These are phyloP conservation scores for Bufotes viridis DNA, from an alignment of 2,797 vertebrate species.

Conservation along the genomic window DNA sequence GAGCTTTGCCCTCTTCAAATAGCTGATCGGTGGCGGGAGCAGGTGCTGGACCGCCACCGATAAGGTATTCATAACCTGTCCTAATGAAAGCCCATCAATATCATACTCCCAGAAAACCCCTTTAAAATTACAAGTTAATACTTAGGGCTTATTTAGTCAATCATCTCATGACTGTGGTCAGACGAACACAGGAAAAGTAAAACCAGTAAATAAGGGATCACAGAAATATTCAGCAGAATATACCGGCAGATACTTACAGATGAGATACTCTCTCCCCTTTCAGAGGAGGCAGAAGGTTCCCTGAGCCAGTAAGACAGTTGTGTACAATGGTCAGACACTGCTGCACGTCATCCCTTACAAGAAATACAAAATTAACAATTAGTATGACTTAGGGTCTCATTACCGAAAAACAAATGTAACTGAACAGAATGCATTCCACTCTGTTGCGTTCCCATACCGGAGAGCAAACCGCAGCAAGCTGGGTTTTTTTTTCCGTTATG, in stretches of 20 bases:
- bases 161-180: background rate
- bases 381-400: background rate
- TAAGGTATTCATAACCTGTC: no score
- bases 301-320: constrained; percentile 94
- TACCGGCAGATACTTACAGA: constrained; percentile 79
- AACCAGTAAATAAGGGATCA: background rate
- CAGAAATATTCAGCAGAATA: background rate
- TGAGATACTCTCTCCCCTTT: constrained; percentile 88
- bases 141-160: background rate
- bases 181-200: background rate
- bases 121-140: no score
- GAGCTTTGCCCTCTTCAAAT: no score
- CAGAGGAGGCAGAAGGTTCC: constrained; percentile 87
- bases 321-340: constrained; percentile 93
- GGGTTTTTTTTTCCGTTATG: no score
- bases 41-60: no score
- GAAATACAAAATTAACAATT: background rate
- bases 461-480: no score
- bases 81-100: no score
- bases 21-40: no score
- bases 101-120: no score
- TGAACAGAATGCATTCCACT: no score
- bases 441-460: no score
- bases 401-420: no score
- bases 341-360: constrained; percentile 90